Evolutionary conservation across 2,888 invertebrate species (phyloP), one percentile per base, ranked within the genome.

Genomic region (Sussaba pulchella): DNA sequence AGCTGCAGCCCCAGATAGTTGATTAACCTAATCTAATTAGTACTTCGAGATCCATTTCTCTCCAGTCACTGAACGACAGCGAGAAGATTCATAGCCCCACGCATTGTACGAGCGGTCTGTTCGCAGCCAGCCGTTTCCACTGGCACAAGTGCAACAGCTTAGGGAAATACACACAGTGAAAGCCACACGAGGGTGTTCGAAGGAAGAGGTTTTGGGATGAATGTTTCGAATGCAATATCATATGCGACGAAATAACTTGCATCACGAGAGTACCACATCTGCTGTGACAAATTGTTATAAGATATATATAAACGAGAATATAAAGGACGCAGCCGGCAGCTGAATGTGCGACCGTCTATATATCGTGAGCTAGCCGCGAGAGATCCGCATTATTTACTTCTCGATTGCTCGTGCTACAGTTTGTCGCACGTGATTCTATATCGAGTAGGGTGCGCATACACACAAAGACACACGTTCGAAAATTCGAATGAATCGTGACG

Each of bases 201-300:
- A 54, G 14, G 17, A 26, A 54, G n/a, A 12, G 41, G 57, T 54
- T n/a, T n/a, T n/a, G 36, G 69, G 63, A 63, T 63, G 31, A 4
- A 63, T 59, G 59, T 79, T 66, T 66, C 21, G 59, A 52, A 41
- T 36, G 71, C 41, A 41, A 76, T 67, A 75, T 59, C n/a, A n/a
- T 36, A 47, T 19, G 24, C 43, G 66, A 66, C 21, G 26, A 39
- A 43, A 73, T 36, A 36, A 10, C 47, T 54, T 43, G 54, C 50
- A 47, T 66, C 41, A 59, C 17, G 57, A 31, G 50, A 52, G 47
- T n/a, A 61, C 19, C 36, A 67, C 61, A 80, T 61, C 50, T 41
- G 59, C 66, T 47, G 61, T 76, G 76, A 72, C 80, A 76, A 80
- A 80, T 81, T 81, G 72, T 69, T 69, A 76, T 80, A 75, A 71